These are phyloP conservation scores for Nerophis ophidion DNA, from an alignment of 2,113 vertebrate species.

Conservation along the genomic window DNA sequence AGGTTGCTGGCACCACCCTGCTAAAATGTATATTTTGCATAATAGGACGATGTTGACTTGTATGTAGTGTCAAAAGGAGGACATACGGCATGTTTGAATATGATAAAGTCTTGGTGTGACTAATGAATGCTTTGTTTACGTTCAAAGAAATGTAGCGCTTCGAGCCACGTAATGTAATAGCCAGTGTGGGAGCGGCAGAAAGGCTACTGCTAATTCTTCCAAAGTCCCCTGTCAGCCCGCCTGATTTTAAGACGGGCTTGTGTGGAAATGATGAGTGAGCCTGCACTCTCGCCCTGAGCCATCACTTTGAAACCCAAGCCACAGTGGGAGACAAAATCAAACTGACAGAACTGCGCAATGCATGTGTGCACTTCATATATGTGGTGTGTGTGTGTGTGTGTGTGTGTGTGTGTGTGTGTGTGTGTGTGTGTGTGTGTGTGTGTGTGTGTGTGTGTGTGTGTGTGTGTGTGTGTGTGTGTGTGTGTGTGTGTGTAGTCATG, in stretches of 20 bases:
- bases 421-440: conserved; percentile 2
- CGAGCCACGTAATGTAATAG: too few relatives aligned
- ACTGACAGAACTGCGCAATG: conserved; percentile 44
- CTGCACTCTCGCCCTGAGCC: conserved; percentile 23
- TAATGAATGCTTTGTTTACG: too few relatives aligned
- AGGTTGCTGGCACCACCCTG: too few relatives aligned
- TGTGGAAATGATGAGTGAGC: conserved; percentile 10
- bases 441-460: background rate
- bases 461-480: conserved; percentile 2
- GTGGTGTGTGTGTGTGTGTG: conserved; percentile 4
- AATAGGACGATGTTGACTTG: too few relatives aligned
- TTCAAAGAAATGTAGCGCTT: too few relatives aligned
- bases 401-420: background rate
- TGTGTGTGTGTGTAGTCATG: conserved; percentile 10
- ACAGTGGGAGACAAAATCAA: conserved; percentile 61
- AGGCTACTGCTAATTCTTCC: conserved; percentile 10
- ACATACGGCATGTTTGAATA: too few relatives aligned
- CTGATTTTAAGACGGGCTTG: conserved; percentile 31
- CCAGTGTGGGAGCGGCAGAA: background rate
- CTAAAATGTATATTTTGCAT: too few relatives aligned
- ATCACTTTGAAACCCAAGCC: conserved; percentile 51
- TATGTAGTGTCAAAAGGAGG: too few relatives aligned
- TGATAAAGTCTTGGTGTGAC: too few relatives aligned
- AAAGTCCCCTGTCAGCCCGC: conserved; percentile 19
- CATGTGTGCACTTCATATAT: conserved; percentile 7